Evolutionary conservation across 2,113 vertebrate species (phyloP).

Genomic region (Trachemys scripta): DNA sequence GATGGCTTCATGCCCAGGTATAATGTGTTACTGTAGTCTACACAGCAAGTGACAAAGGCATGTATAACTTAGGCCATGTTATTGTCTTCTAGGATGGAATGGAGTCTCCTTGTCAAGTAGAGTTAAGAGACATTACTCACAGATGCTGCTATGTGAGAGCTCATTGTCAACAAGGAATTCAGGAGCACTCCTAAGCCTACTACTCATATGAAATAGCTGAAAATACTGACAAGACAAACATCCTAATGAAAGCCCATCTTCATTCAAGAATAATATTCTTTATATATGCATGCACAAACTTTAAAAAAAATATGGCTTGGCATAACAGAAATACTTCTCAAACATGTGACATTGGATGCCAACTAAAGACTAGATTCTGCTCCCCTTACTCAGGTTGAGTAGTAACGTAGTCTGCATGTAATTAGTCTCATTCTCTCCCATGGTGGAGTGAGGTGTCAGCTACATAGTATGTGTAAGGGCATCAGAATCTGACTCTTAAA

Average conservation of each 20-base stretch:
- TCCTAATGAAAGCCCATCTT: not conserved
- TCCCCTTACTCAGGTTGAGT: not conserved
- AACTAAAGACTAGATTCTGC: not conserved
- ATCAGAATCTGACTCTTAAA: not conserved
- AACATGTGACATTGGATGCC: not conserved
- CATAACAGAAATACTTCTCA: not conserved
- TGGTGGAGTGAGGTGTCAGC: fast-evolving
- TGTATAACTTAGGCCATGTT: not conserved
- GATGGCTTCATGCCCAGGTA: not conserved
- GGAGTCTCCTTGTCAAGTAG: not conserved
- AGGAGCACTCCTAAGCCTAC: not conserved
- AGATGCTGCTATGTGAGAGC: not conserved
- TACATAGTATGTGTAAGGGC: not conserved
- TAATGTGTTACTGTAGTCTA: not conserved
- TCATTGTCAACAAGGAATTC: not conserved
- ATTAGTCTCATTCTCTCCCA: not conserved
- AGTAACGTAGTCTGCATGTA: not conserved
- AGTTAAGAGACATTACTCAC: not conserved
- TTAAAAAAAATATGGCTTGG: not conserved
- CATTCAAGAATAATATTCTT: not conserved
- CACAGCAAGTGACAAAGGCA: not conserved
- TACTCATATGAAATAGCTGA: not conserved
- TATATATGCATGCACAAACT: too few species aligned
- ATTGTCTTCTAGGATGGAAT: fast-evolving
- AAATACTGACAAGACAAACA: not conserved